phyloP scores from a whole-genome alignment of 2,797 vertebrate species.

The Tragopan temminckii region DNA sequence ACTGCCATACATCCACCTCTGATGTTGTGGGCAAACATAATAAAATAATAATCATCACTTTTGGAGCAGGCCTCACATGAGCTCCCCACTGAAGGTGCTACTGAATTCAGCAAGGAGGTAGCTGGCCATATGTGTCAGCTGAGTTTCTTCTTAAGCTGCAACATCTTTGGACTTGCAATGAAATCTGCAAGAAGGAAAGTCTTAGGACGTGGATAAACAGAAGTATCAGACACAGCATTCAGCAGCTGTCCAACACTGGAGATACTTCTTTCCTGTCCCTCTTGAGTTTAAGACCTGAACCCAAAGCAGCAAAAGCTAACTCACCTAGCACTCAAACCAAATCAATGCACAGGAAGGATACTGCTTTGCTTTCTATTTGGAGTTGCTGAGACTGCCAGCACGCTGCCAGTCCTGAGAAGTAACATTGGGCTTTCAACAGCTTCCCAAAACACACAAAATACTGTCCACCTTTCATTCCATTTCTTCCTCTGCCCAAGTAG shows the following conservation, averaged over 20 bases:
- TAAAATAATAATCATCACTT: no score
- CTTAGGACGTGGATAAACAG: rapidly evolving
- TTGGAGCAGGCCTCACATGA: background rate
- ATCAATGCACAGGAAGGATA: background rate
- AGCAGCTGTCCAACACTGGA: background rate
- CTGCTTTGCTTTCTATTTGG: background rate
- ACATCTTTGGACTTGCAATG: background rate
- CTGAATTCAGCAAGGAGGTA: background rate
- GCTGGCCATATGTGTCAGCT: background rate
- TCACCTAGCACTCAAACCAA: background rate
- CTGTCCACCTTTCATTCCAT: background rate
- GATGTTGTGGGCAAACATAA: no score
- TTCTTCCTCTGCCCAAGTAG: background rate
- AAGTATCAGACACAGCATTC: background rate
- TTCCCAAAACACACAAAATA: background rate
- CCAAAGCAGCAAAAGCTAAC: background rate
- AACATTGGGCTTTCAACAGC: background rate
- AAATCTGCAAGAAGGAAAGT: background rate
- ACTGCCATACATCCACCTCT: no score
- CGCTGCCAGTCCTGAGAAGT: background rate
- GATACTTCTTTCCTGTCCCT: background rate
- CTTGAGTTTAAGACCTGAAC: background rate
- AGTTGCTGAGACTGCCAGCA: background rate
- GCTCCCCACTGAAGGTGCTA: background rate
- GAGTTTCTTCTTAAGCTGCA: background rate